A percentile compares a stretch with the other conserved stretches of the same genome.
phyloP scores from a whole-genome alignment of 2,888 invertebrate genomes.

The Metalampra italica region DNA sequence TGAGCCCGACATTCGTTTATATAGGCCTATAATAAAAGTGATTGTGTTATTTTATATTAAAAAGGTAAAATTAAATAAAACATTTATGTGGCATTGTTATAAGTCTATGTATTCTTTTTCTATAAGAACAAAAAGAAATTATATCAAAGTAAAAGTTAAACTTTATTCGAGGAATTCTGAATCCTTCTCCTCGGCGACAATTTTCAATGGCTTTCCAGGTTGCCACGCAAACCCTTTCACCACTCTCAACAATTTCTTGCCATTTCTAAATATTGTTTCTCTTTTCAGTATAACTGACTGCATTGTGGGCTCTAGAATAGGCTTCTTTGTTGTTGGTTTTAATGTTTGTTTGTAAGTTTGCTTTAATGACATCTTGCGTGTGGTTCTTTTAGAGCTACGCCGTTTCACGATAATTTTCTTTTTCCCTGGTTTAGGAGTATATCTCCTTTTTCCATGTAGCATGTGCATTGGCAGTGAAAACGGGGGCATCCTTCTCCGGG shows the following conservation, averaged over 20 bases:
- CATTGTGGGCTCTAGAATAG: constrained; percentile 4
- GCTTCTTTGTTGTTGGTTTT: constrained; percentile 4
- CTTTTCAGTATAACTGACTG: constrained; percentile 28
- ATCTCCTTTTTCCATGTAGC: constrained; percentile 30
- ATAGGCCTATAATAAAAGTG: no score
- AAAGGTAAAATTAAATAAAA: no score
- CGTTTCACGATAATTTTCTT: background rate
- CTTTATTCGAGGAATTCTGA: background rate
- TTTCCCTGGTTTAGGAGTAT: constrained; percentile 22
- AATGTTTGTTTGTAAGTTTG: constrained; percentile 3
- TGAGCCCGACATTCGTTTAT: no score
- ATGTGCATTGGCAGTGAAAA: constrained; percentile 24
- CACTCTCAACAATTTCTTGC: constrained; percentile 32
- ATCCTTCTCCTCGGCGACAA: background rate
- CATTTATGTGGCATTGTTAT: no score
- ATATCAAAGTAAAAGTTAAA: background rate
- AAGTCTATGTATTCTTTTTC: no score
- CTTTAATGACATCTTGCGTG: constrained; percentile 2
- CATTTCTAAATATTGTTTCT: constrained; percentile 30
- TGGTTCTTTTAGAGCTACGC: background rate
- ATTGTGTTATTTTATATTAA: no score
- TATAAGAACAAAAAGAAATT: no score
- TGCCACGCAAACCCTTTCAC: constrained; percentile 25
- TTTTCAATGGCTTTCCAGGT: background rate
- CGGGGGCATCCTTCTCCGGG: constrained; percentile 18